Percentiles rank a stretch among this genome's conserved stretches.
These are phyloP conservation scores for Daphoenositta chrysoptera DNA, from an alignment of 2,113 vertebrate genomes.

Conservation along the genomic window DNA sequence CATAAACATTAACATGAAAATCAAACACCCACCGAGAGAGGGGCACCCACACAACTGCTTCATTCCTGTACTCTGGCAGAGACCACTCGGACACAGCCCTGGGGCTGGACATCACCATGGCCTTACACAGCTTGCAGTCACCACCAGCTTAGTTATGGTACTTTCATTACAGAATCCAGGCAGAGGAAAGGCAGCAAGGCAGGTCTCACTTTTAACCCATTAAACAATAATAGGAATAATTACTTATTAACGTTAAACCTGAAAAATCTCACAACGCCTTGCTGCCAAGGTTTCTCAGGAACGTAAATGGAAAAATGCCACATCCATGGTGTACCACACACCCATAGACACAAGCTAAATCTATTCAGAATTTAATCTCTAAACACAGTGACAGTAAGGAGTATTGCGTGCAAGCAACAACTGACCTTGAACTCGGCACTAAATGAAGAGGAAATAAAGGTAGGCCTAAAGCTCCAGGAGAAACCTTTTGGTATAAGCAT, in stretches of 20 bases:
- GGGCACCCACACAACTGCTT: background rate
- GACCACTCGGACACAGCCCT: background rate
- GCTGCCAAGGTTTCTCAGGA: background rate
- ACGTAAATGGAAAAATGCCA: background rate
- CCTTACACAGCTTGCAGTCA: background rate
- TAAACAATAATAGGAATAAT: background rate
- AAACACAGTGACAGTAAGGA: background rate
- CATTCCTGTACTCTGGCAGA: background rate
- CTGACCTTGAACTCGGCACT: background rate
- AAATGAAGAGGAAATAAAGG: background rate
- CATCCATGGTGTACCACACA: background rate
- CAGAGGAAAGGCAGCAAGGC: background rate
- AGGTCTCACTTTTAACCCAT: background rate
- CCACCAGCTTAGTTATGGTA: background rate
- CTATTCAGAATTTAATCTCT: background rate
- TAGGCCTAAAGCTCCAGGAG: background rate
- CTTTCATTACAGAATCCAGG: background rate
- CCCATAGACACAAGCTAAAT: background rate
- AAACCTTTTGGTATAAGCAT: background rate
- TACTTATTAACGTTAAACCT: background rate
- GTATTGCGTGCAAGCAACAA: background rate
- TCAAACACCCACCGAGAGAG: background rate
- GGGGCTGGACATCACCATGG: accelerated
- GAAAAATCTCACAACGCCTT: background rate
- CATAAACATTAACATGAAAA: background rate